These are phyloP conservation scores for Pontoporia blainvillei DNA, from an alignment of 2,113 vertebrate genomes.

Conservation along the genomic window DNA sequence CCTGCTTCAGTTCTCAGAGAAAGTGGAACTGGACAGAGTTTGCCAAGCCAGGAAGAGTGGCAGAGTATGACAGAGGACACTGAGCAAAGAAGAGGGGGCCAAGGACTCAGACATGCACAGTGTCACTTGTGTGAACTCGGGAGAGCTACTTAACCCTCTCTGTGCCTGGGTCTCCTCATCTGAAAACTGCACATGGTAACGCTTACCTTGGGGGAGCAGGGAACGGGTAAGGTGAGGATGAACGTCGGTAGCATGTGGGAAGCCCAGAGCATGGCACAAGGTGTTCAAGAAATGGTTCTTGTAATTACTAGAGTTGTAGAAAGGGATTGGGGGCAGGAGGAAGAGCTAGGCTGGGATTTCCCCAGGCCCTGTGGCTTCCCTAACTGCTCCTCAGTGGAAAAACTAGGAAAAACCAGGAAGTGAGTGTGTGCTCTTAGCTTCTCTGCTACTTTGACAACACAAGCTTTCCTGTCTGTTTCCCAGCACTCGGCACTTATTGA, in stretches of 20 bases:
- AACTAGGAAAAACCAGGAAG: background rate
- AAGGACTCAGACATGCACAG: background rate
- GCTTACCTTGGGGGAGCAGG: accelerated
- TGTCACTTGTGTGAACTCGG: background rate
- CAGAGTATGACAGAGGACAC: background rate
- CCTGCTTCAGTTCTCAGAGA: background rate
- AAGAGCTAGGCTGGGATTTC: background rate
- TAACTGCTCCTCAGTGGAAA: background rate
- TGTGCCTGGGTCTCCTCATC: background rate
- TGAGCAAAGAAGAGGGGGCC: background rate
- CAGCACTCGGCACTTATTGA: background rate
- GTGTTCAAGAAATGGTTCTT: background rate
- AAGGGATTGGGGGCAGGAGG: background rate
- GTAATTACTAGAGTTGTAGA: background rate
- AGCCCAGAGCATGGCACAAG: background rate
- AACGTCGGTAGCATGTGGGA: accelerated
- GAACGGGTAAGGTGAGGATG: background rate
- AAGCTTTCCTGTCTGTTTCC: background rate
- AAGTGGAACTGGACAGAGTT: conserved; percentile 2
- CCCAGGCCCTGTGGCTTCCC: background rate
- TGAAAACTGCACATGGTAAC: background rate
- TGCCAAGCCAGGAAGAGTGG: background rate
- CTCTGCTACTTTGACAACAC: background rate
- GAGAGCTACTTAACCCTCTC: background rate
- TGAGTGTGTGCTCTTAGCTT: background rate